phyloP scores from a whole-genome alignment of 2,797 vertebrate genomes.

The Uromys caudimaculatus region DNA sequence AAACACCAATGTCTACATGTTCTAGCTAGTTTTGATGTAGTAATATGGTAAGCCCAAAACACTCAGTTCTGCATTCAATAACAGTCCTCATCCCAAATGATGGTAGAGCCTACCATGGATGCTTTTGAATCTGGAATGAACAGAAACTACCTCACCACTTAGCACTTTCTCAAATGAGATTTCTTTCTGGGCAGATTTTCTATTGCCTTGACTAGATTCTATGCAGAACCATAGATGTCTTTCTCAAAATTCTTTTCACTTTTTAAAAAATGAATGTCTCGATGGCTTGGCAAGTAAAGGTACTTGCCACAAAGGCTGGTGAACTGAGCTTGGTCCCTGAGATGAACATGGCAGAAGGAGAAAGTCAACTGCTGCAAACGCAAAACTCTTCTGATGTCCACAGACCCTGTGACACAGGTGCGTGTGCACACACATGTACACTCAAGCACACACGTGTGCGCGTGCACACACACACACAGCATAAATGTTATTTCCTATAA shows the following conservation, averaged over 20 bases:
- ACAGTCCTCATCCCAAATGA: neutral
- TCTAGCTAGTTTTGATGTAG: neutral
- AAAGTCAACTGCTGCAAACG: neutral
- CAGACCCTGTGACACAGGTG: neutral
- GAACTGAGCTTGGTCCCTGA: neutral
- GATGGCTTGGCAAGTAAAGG: neutral
- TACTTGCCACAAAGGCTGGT: neutral
- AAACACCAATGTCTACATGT: neutral
- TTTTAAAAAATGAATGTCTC: neutral
- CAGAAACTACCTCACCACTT: neutral
- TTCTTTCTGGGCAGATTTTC: neutral
- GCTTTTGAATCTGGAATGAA: constrained; percentile 34
- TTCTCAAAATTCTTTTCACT: neutral
- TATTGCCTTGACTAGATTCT: neutral
- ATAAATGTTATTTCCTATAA: neutral
- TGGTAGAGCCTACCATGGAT: neutral
- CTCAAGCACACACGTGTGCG: too few relatives aligned
- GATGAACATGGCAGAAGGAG: neutral
- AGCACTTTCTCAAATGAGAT: neutral
- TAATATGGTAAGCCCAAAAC: too few relatives aligned
- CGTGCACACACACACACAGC: neutral
- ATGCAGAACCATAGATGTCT: neutral
- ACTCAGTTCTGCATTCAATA: neutral
- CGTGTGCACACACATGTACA: too few relatives aligned
- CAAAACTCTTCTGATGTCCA: neutral